Percentiles rank a stretch among this genome's conserved stretches.
phyloP scores from a whole-genome alignment of 2,797 vertebrate genomes.

The Lemur catta region DNA sequence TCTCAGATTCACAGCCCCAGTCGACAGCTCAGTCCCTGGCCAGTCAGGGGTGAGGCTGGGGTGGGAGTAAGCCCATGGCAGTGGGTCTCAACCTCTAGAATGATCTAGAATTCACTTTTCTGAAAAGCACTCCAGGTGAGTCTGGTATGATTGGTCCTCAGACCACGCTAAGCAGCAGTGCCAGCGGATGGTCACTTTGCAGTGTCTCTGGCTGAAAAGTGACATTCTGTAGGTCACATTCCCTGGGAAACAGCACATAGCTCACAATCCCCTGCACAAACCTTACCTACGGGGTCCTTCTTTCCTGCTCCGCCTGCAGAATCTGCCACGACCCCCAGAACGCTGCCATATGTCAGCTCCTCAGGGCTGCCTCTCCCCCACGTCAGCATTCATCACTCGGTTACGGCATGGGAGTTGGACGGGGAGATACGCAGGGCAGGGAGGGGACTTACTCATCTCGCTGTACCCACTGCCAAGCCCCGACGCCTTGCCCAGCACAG shows the following conservation, averaged over 20 bases:
- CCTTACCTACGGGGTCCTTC: not conserved
- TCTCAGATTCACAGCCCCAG: not conserved
- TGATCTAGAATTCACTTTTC: not conserved
- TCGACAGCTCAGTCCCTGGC: not conserved
- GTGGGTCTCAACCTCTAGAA: not conserved
- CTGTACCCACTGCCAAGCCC: not conserved
- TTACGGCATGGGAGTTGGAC: not conserved
- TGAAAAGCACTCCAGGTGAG: not conserved
- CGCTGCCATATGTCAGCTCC: not conserved
- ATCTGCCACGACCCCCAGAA: not conserved
- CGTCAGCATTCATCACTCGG: not conserved
- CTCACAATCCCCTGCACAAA: fast-evolving
- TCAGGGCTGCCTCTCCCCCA: not conserved
- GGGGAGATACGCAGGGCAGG: not conserved
- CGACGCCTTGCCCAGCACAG: fast-evolving
- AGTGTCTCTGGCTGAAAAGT: not conserved
- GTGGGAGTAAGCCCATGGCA: not conserved
- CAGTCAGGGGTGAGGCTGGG: not conserved
- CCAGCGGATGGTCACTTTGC: not conserved
- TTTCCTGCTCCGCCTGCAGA: not conserved
- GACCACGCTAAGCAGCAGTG: not conserved
- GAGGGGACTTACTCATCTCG: not conserved
- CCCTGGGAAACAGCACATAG: not conserved
- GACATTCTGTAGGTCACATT: too few relatives aligned
- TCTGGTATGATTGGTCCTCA: not conserved